These are phyloP conservation scores for Ceyx margarethae DNA, from an alignment of 2,113 vertebrate genomes.

Conservation along the genomic window DNA sequence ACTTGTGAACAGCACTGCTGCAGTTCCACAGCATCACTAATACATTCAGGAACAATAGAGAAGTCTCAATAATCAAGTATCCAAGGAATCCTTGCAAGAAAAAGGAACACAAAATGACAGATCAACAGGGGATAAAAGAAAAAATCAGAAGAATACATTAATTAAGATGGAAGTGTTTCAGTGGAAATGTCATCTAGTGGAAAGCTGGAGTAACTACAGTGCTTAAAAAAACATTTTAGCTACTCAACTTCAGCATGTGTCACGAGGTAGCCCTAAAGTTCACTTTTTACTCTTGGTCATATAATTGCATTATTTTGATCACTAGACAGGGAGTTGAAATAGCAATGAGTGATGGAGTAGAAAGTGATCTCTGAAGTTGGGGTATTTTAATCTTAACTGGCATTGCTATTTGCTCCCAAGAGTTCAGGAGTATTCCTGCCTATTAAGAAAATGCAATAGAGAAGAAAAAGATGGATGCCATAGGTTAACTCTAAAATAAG, in stretches of 20 bases:
- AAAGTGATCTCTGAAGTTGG: neutral
- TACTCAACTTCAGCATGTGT: neutral
- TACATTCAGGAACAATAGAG: neutral
- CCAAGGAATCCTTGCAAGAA: neutral
- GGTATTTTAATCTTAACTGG: neutral
- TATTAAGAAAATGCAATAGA: neutral
- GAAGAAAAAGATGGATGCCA: neutral
- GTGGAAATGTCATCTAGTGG: neutral
- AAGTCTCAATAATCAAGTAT: neutral
- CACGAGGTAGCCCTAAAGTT: neutral
- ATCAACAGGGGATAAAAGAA: neutral
- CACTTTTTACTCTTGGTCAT: neutral
- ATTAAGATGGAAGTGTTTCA: neutral
- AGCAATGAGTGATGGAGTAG: neutral
- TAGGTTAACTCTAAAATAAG: neutral
- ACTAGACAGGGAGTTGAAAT: neutral
- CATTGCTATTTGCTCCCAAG: neutral
- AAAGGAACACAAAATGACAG: neutral
- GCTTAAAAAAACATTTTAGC: neutral
- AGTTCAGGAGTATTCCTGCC: neutral
- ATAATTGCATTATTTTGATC: neutral
- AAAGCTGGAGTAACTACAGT: neutral
- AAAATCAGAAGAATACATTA: neutral
- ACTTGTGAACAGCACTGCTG: neutral
- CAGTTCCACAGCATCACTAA: neutral